These are phyloP conservation scores for Hormaphis cornu DNA, from an alignment of 1,140 invertebrate species.

Conservation along the genomic window DNA sequence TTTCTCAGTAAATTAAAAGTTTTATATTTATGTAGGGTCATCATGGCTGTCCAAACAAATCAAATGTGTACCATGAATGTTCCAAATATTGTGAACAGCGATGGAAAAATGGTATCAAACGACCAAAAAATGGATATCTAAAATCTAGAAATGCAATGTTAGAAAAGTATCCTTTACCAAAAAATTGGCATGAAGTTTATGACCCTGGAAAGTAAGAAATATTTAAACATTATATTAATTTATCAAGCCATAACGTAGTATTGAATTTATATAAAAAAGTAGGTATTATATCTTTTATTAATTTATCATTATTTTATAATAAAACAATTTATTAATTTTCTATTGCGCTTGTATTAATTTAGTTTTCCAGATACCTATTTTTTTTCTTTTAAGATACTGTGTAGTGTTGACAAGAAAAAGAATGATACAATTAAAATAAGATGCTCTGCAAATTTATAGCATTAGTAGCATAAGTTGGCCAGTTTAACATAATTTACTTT, in stretches of 20 bases:
- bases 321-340: no score
- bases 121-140: conserved; percentile 65
- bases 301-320: no score
- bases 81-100: conserved; percentile 75
- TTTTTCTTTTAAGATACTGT: no score
- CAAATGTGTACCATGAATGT: conserved; percentile 91
- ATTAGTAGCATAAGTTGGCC: no score
- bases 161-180: conserved; percentile 81
- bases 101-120: conserved; percentile 67
- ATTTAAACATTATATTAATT: conserved; percentile 13
- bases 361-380: no score
- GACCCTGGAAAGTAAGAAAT: conserved; percentile 69
- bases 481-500: no score
- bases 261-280: background rate
- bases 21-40: conserved; percentile 47
- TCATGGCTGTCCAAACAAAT: conserved; percentile 89
- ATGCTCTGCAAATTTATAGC: no score
- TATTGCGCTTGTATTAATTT: no score
- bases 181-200: conserved; percentile 87
- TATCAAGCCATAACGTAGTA: background rate
- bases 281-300: no score
- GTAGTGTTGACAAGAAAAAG: no score
- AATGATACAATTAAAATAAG: no score
- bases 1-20: background rate
- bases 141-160: conserved; percentile 65